These are phyloP conservation scores for Eumeta japonica DNA, from an alignment of 1,140 invertebrate species.

Conservation along the genomic window DNA sequence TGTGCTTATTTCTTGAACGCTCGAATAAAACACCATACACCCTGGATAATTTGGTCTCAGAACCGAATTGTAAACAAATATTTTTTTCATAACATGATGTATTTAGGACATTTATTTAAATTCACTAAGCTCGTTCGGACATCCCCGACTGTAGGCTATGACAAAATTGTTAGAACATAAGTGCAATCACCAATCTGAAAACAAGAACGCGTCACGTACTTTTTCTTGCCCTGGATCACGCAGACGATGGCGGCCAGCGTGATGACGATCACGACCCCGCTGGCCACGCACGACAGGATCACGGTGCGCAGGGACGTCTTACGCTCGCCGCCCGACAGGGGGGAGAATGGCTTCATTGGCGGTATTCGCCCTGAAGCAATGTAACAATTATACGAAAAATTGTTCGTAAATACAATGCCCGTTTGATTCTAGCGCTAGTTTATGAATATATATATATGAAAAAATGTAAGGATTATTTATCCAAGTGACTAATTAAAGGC, in stretches of 20 bases:
- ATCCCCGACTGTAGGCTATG: neutral
- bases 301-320: constrained; percentile 28
- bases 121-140: neutral
- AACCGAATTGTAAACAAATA: too few relatives aligned
- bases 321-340: constrained; percentile 30
- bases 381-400: too few relatives aligned
- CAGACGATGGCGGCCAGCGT: constrained; percentile 37
- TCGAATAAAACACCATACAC: too few relatives aligned
- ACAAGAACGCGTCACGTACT: constrained; percentile 19
- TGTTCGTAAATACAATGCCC: too few relatives aligned
- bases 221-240: constrained; percentile 39
- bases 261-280: constrained; percentile 33
- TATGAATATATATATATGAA: too few relatives aligned
- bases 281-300: constrained; percentile 40
- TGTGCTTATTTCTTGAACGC: too few relatives aligned
- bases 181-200: neutral
- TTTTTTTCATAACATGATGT: too few relatives aligned
- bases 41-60: too few relatives aligned
- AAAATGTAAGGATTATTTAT: too few relatives aligned
- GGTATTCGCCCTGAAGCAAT: constrained; percentile 37
- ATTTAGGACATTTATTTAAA: neutral
- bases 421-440: too few relatives aligned
- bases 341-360: constrained; percentile 30
- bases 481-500: too few relatives aligned
- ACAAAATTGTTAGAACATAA: neutral